Percentiles rank a stretch among this genome's conserved stretches.
phyloP scores from a whole-genome alignment of 2,113 vertebrate species.

The Taurulus bubalis region DNA sequence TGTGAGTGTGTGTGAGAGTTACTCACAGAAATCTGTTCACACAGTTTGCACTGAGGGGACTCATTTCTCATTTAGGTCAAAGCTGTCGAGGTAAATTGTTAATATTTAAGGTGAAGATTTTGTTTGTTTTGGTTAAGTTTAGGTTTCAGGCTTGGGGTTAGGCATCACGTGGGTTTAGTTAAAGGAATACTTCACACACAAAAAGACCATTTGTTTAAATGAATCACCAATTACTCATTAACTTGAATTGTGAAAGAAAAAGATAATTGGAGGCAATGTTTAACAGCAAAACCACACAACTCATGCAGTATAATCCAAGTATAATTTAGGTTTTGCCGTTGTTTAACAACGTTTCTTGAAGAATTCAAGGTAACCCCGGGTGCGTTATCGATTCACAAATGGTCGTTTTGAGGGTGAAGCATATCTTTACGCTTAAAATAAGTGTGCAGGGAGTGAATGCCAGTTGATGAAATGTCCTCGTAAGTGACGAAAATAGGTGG shows the following conservation, averaged over 20 bases:
- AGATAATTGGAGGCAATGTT: neutral
- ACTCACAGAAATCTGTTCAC: slow-evolving; percentile 21
- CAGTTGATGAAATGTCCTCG: neutral
- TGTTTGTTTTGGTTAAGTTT: neutral
- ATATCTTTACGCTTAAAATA: neutral
- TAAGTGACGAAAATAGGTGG: slow-evolving; percentile 4
- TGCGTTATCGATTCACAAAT: neutral
- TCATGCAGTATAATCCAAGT: neutral
- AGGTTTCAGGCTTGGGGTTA: neutral
- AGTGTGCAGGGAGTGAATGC: neutral
- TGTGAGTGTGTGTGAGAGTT: slow-evolving; percentile 23
- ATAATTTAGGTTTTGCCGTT: neutral
- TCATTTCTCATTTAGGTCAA: slow-evolving; percentile 17
- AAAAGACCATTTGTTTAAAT: neutral
- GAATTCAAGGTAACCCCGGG: neutral
- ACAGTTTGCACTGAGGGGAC: neutral
- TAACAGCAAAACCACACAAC: neutral
- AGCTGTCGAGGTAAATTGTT: neutral
- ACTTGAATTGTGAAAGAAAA: neutral
- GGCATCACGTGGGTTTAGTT: neutral
- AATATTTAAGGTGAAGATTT: neutral
- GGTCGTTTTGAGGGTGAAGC: neutral
- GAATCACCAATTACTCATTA: neutral
- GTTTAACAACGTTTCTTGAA: neutral
- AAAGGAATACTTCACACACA: neutral